Evolutionary conservation across 1,140 invertebrate species (phyloP), one percentile per base, ranked within the genome.

Genomic region (Acromyrmex heyeri): DNA sequence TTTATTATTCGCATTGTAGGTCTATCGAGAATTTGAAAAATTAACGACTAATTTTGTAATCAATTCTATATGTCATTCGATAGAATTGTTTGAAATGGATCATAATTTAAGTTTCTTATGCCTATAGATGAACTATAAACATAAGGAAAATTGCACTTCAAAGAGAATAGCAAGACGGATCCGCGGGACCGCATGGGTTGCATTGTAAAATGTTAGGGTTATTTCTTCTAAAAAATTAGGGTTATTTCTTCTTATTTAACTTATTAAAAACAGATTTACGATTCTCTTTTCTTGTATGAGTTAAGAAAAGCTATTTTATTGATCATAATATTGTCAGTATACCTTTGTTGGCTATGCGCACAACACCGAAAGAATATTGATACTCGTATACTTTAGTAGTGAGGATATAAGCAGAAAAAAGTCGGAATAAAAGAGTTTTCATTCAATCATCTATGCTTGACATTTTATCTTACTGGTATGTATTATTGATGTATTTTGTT

Each of bases 121-220:
- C 27, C n/a, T 21, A 57, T 61, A 61, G 21, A 27, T 24, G 4
- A 61, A 27, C 24, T 14, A 27, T 14, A 27, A 4, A 14, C 7
- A 65, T 38, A 38, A 65, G 30, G n/a, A 38, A 64, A 34, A 65
- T 65, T n/a, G 8, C 18, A 38, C 2, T 65, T 65, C 62, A 65
- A 65, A 65, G 3, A 12, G 62, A 65, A 61, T 61, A 7, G 3
- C 10, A 61, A 61, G 21, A 61, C 6, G 3, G 4, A 44, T 44
- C 2, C 38, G 38, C 50, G 50, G 18, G 16, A 4, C 50, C 12
- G 16, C 6, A 53, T 18, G 4, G 3, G 14, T 53, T 53, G 16
- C 50, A 18, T 6, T 6, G 0, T 7, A 12, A 59, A 38, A 38
- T 0, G 34, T 38, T 38, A 38, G 34, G 34, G 6, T 38, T 59